Percentiles rank a stretch among this genome's conserved stretches.
Conservation (phyloP, 2,113 vertebrate genomes). For the Solenodon paradoxus region DNA sequence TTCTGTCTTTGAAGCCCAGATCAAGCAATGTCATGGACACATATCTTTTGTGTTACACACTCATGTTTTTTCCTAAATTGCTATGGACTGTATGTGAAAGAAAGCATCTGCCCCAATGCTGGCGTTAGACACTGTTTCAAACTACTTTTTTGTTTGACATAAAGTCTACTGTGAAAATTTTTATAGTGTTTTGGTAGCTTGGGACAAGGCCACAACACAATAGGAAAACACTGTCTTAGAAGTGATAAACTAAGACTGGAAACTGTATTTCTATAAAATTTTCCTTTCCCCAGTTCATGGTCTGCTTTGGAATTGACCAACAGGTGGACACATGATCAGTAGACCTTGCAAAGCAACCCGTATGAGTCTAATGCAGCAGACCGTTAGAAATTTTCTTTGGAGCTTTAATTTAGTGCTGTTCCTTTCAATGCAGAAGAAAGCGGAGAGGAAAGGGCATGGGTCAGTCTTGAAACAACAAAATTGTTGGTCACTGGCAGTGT, state of each 20-base stretch:
- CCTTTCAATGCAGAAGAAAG: neutral
- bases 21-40: constrained; percentile 74
- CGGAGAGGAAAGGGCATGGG: neutral
- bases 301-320: neutral
- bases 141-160: constrained; percentile 53
- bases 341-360: neutral
- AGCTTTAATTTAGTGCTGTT: neutral
- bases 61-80: constrained; percentile 61
- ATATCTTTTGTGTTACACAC: constrained; percentile 69
- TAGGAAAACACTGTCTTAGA: neutral
- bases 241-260: neutral
- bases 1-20: constrained; percentile 80
- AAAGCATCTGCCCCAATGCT: constrained; percentile 14
- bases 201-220: neutral
- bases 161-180: constrained; percentile 44
- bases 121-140: constrained; percentile 54
- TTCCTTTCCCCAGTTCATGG: neutral
- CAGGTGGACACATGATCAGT: neutral
- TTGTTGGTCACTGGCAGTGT: neutral
- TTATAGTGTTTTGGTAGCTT: neutral
- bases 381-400: neutral
- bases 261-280: neutral
- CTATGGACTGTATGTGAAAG: constrained; percentile 46
- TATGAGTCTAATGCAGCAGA: neutral
- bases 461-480: constrained; percentile 7